A percentile compares a stretch with the other conserved stretches of the same genome.
Evolutionary conservation across 2,888 invertebrate species (phyloP).

Genomic region (Tanytarsus gracilentus): DNA sequence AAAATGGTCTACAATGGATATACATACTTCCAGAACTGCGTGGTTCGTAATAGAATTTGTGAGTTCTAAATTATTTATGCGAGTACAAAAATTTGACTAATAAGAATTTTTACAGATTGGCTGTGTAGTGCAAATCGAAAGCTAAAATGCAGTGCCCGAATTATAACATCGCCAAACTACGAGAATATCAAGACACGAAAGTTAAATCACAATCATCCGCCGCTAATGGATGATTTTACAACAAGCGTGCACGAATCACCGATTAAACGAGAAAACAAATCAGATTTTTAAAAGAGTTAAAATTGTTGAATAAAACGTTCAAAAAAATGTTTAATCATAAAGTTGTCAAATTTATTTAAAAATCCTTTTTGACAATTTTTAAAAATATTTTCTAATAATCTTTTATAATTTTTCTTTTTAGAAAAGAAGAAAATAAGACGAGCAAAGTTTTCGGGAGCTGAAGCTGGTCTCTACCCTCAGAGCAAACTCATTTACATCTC

Average conservation of each 20-base stretch:
- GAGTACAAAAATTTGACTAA: too few relatives aligned
- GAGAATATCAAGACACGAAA: conserved; percentile 33
- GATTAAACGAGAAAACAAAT: neutral
- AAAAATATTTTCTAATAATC: neutral
- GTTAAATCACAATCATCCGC: conserved; percentile 34
- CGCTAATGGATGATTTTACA: neutral
- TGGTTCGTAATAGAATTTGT: conserved; percentile 34
- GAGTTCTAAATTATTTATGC: conserved; percentile 32
- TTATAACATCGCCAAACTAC: conserved; percentile 32
- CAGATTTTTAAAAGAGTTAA: neutral
- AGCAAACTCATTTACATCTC: conserved; percentile 31
- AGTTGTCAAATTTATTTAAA: neutral
- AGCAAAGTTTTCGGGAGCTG: too few relatives aligned
- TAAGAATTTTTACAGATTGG: too few relatives aligned
- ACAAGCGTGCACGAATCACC: neutral
- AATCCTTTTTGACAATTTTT: neutral
- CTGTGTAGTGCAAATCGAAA: conserved; percentile 34
- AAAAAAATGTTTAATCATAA: neutral
- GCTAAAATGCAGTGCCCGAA: conserved; percentile 35
- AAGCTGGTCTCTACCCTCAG: too few relatives aligned
- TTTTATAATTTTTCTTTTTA: neutral
- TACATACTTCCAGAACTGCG: conserved; percentile 35
- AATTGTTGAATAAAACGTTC: neutral
- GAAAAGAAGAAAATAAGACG: neutral
- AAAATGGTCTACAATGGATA: conserved; percentile 36